These are phyloP conservation scores for Aurelia aurita complex sp. Pacific DNA, from an alignment of 30 jellyfish, hydroid and myxozoan species.

Conservation along the genomic window DNA sequence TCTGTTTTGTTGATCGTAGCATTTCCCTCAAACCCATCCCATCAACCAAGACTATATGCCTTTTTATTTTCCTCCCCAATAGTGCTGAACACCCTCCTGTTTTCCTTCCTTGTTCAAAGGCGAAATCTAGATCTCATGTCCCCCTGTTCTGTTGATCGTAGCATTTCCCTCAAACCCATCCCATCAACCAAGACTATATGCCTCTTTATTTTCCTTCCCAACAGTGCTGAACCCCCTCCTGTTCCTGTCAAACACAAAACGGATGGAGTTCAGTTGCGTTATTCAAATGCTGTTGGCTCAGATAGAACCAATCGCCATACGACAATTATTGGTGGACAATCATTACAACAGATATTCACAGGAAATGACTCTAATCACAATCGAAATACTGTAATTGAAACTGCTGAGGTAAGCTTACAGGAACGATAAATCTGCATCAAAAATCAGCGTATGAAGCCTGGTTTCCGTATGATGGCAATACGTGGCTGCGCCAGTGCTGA, in stretches of 20 bases:
- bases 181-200: not conserved
- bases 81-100: conserved; percentile 48
- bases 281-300: not conserved
- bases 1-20: not conserved
- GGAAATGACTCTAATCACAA: conserved; percentile 12
- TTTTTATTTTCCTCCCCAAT: not conserved
- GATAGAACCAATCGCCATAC: conserved; percentile 73
- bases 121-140: too few relatives aligned
- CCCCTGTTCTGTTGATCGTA: not conserved
- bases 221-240: conserved; percentile 44
- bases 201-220: not conserved
- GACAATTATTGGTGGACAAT: conserved; percentile 67
- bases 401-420: conserved; percentile 33
- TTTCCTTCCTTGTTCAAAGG: too few relatives aligned
- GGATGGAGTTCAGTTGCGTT: conserved; percentile 20
- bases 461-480: too few relatives aligned
- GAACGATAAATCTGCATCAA: too few relatives aligned
- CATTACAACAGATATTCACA: conserved; percentile 46
- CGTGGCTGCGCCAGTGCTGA: too few relatives aligned
- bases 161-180: not conserved
- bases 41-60: not conserved
- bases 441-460: too few relatives aligned
- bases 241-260: conserved; percentile 48
- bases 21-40: not conserved
- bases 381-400: conserved; percentile 49